Percentiles rank a stretch among this genome's conserved stretches.
Evolutionary conservation across 2,797 vertebrate species (phyloP).

Genomic region (Acrossocheilus fasciatus): DNA sequence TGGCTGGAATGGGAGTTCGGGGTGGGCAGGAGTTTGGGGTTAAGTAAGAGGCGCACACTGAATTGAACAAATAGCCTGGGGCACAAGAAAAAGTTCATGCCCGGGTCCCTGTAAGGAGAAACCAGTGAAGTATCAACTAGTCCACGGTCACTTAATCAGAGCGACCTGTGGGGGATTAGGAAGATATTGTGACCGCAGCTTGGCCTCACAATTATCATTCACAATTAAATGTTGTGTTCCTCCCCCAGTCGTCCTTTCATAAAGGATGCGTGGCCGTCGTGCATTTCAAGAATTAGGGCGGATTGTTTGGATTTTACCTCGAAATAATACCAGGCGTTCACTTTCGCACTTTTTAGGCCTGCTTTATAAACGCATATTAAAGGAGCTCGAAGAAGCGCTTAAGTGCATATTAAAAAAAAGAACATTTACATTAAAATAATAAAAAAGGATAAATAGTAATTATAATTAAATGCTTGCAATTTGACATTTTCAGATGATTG

Average conservation of each 20-base stretch:
- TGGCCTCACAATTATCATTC: conserved; percentile 68
- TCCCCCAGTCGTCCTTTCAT: background rate
- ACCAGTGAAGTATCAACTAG: conserved; percentile 69
- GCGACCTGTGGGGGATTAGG: conserved; percentile 76
- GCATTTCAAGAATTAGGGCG: background rate
- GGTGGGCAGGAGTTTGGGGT: conserved; percentile 74
- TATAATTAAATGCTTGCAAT: no score
- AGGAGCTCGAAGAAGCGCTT: background rate
- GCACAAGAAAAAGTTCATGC: conserved; percentile 86
- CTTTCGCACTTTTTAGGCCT: background rate
- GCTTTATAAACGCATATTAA: background rate
- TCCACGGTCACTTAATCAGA: conserved; percentile 81
- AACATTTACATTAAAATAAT: background rate
- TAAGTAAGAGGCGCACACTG: conserved; percentile 77
- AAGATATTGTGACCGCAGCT: conserved; percentile 72
- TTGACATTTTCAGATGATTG: background rate
- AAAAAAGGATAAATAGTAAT: background rate
- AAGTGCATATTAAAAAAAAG: background rate
- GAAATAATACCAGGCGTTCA: background rate
- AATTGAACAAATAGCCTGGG: conserved; percentile 83
- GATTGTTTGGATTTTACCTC: background rate
- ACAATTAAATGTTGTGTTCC: conserved; percentile 52
- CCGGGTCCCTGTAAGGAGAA: conserved; percentile 82
- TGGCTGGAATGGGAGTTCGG: conserved; percentile 62
- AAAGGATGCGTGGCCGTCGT: background rate